A percentile compares a stretch with the other conserved stretches of the same genome.
Evolutionary conservation across 92 coral and sea anemone genomes (phyloP).

Genomic region (Meandrina meandrites): DNA sequence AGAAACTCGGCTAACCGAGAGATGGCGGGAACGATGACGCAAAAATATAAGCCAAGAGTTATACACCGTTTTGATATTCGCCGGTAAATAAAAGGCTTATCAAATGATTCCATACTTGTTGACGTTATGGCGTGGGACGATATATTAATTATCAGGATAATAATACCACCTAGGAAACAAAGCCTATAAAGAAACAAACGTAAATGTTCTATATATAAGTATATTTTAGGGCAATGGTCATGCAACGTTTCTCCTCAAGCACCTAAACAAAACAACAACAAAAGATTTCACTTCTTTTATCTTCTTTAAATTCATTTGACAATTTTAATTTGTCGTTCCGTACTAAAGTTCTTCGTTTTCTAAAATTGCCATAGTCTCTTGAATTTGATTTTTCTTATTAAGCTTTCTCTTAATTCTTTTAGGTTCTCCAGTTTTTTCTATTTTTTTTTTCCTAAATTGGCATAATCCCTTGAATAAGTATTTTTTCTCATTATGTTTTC

Average conservation of each 20-base stretch:
- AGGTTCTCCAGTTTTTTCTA: background rate
- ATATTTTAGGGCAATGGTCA: background rate
- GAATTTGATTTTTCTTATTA: background rate
- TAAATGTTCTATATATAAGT: background rate
- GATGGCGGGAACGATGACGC: background rate
- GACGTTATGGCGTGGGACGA: constrained; percentile 9
- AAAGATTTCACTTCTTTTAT: background rate
- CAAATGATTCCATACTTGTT: background rate
- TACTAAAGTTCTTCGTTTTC: background rate
- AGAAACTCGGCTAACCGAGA: background rate
- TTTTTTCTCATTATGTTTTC: too few species aligned
- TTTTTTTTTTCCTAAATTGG: background rate
- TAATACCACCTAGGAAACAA: background rate
- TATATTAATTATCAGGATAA: background rate
- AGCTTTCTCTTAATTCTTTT: background rate
- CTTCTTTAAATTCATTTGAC: background rate
- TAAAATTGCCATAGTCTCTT: background rate
- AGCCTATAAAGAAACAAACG: background rate
- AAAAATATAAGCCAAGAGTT: background rate
- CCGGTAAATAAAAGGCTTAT: constrained; percentile 12
- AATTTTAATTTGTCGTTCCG: background rate
- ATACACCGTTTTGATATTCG: background rate
- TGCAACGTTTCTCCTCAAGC: background rate
- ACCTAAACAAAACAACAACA: background rate
- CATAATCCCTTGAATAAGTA: background rate